Conservation (phyloP, 2,113 vertebrate species). For the Lichenostomus cassidix region DNA sequence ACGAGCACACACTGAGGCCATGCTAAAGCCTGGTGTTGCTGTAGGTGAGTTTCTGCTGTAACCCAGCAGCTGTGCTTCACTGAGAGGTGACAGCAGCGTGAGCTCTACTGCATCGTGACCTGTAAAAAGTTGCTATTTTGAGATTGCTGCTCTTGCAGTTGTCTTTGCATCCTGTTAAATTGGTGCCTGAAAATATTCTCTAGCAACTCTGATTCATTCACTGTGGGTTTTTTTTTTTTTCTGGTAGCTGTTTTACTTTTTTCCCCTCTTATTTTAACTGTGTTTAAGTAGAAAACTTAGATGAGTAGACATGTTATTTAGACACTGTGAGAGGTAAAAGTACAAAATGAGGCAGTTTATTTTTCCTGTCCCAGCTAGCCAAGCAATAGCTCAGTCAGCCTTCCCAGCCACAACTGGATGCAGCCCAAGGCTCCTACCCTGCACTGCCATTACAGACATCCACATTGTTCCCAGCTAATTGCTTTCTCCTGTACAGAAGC, state of each 20-base stretch:
- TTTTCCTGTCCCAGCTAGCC: neutral
- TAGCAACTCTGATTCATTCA: neutral
- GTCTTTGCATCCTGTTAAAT: neutral
- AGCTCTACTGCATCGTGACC: neutral
- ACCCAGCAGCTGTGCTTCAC: neutral
- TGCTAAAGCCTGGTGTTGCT: neutral
- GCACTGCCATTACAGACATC: neutral
- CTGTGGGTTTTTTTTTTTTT: neutral
- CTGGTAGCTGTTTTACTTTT: neutral
- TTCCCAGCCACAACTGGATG: neutral
- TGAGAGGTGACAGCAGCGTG: neutral
- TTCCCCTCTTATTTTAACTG: neutral
- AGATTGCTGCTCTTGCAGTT: neutral
- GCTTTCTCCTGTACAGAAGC: neutral
- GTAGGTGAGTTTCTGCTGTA: neutral
- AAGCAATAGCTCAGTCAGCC: neutral
- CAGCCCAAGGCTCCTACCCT: neutral
- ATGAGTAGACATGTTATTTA: neutral
- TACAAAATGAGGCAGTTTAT: neutral
- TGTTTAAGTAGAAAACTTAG: neutral
- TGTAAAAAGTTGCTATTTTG: neutral
- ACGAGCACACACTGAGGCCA: too few relatives aligned
- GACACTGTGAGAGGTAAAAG: neutral
- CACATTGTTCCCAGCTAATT: slow-evolving; percentile 3
- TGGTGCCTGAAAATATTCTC: neutral